Percentiles rank a stretch among this genome's conserved stretches.
Conservation (phyloP, 2,888 invertebrate species). For the Tenthredo distinguenda region DNA sequence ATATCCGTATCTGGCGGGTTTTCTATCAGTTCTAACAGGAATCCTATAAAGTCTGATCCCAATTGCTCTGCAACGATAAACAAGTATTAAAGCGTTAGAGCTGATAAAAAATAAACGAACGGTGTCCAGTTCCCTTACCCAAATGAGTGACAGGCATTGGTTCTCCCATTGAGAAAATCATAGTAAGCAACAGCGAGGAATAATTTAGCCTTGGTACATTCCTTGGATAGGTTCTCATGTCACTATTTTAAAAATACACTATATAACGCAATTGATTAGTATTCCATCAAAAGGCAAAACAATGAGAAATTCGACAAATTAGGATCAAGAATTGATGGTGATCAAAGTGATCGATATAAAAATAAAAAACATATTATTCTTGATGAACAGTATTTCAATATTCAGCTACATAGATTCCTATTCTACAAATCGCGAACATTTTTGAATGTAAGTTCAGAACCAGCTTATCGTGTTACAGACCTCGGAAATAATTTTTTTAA, state of each 20-base stretch:
- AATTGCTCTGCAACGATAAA: slow-evolving; percentile 85
- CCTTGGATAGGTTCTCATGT: slow-evolving; percentile 89
- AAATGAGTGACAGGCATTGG: slow-evolving; percentile 93
- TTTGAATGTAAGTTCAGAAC: not conserved
- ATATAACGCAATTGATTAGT: slow-evolving; percentile 48
- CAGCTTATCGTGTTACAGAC: not conserved
- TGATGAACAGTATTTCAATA: not conserved
- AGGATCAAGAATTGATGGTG: slow-evolving; percentile 49
- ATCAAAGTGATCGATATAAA: not conserved
- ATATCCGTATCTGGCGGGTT: slow-evolving; percentile 88
- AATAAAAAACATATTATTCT: not conserved
- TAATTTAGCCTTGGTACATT: slow-evolving; percentile 90
- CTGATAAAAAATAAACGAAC: slow-evolving; percentile 30
- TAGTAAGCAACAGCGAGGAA: slow-evolving; percentile 90
- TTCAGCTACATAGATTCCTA: not conserved
- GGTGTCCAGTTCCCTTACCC: slow-evolving; percentile 80
- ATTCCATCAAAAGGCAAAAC: not conserved
- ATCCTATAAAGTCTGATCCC: slow-evolving; percentile 90
- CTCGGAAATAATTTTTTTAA: too few relatives aligned
- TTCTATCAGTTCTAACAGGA: slow-evolving; percentile 91
- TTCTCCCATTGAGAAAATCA: slow-evolving; percentile 95
- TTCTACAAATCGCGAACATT: not conserved
- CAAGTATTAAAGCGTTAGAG: slow-evolving; percentile 26
- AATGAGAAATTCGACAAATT: slow-evolving; percentile 49
- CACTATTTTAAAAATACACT: slow-evolving; percentile 77